Evolutionary conservation across 2,888 invertebrate species (phyloP), one percentile per base, ranked within the genome.

Genomic region (Dolomedes plantarius): DNA sequence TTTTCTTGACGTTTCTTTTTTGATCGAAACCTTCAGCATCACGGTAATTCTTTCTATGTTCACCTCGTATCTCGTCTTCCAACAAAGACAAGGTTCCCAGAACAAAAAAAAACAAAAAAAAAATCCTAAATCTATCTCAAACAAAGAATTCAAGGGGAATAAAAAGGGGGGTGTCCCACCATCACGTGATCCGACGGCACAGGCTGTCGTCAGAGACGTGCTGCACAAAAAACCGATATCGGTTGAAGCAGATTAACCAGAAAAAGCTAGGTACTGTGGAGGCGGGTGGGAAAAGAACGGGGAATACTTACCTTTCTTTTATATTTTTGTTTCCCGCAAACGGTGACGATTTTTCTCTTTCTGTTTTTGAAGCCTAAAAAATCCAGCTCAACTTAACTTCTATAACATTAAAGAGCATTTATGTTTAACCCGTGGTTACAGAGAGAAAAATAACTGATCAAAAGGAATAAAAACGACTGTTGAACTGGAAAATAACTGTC

Each of bases 201-300:
- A 81, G 75, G 75, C 81, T 81, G 81, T 75, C 75, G 81, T 75
- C 75, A 62, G 39, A 11, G 62, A 81, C 81, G 81, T 81, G 81
- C 74, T 62, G 75, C 31, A 69, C 75, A 56, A 81, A 81, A 81
- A 75, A 68, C 74, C 81, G 81, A 81, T 81, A 81, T 74, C 73
- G 81, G 81, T 69, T 74, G 74, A 41, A 81, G 81, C 69, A 75
- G 69, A 67, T 67, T 32, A 32, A 31, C 32, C 32, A 19, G 32
- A n/a, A 32, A 2, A 36, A 67, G 23, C 23, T 23, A 23, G 23
- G 56, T n/a, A 23, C 19, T 23, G 3, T 3, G 1, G 19, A 56
- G 19, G 6, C 5, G 23, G 23, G 56, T 56, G 6, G 7, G 36
- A 36, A 62, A 32, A 28, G 23, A 65, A 31, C 65, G n/a, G 36